Evolutionary conservation across 2,797 vertebrate species (phyloP).

Genomic region (Crocodylus rhombifer): DNA sequence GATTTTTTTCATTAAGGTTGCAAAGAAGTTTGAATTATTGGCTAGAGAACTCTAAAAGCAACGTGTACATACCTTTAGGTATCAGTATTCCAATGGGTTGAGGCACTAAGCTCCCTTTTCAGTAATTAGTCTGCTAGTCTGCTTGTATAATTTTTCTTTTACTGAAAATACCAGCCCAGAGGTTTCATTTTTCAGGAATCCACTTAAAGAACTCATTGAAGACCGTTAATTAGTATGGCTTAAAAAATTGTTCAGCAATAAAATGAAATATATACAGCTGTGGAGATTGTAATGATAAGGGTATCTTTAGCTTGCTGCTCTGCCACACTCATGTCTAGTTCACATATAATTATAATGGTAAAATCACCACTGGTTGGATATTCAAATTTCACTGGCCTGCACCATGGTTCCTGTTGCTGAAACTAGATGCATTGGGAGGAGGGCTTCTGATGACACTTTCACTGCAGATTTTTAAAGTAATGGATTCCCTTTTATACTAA

Average conservation of each 20-base stretch:
- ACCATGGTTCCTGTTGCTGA: not conserved
- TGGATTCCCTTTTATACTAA: not conserved
- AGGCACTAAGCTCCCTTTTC: conserved; percentile 8
- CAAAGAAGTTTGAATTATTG: not conserved
- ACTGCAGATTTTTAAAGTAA: no score
- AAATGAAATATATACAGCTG: not conserved
- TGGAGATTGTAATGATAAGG: not conserved
- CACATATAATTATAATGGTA: no score
- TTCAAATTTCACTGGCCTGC: conserved; percentile 13
- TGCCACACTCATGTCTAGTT: not conserved
- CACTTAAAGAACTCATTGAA: not conserved
- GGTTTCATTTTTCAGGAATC: conserved; percentile 28
- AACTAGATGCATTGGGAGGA: not conserved
- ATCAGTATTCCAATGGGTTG: not conserved
- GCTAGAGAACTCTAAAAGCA: no score
- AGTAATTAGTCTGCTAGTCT: conserved; percentile 14
- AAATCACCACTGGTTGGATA: not conserved
- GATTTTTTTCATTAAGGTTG: not conserved
- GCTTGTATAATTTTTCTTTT: not conserved
- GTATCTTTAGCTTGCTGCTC: not conserved
- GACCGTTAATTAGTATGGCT: conserved; percentile 11
- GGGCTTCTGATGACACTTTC: not conserved
- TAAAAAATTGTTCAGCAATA: conserved; percentile 5
- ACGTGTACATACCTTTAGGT: not conserved
- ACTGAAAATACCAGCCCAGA: conserved; percentile 18